These are phyloP conservation scores for Olivierus martensii DNA, from an alignment of 1,140 invertebrate genomes.

Conservation along the genomic window DNA sequence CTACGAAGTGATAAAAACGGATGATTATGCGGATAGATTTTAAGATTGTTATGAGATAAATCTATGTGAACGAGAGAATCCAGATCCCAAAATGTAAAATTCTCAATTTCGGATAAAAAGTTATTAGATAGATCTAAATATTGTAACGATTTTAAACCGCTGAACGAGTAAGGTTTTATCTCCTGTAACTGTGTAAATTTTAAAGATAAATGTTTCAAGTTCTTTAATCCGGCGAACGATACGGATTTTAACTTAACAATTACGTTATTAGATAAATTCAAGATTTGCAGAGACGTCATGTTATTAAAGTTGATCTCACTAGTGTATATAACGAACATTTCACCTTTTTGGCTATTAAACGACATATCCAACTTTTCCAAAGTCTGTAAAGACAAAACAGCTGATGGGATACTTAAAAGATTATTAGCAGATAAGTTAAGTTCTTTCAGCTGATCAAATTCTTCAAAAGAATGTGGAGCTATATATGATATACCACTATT, in stretches of 20 bases:
- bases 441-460: no score
- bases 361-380: no score
- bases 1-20: background rate
- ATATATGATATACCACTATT: no score
- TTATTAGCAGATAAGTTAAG: no score
- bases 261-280: background rate
- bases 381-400: no score
- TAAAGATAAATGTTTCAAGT: background rate
- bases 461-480: no score
- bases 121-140: conserved; percentile 1
- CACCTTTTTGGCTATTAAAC: no score
- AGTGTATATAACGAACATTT: no score
- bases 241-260: background rate
- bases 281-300: background rate
- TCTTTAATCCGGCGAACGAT: background rate
- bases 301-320: background rate
- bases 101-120: background rate
- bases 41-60: background rate
- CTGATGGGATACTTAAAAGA: no score
- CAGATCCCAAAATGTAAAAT: background rate
- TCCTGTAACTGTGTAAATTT: background rate
- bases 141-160: background rate
- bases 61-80: background rate
- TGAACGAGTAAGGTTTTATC: background rate
- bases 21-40: background rate